Evolutionary conservation across 2,797 vertebrate genomes (phyloP).

Genomic region (Arnoldichthys spilopterus): DNA sequence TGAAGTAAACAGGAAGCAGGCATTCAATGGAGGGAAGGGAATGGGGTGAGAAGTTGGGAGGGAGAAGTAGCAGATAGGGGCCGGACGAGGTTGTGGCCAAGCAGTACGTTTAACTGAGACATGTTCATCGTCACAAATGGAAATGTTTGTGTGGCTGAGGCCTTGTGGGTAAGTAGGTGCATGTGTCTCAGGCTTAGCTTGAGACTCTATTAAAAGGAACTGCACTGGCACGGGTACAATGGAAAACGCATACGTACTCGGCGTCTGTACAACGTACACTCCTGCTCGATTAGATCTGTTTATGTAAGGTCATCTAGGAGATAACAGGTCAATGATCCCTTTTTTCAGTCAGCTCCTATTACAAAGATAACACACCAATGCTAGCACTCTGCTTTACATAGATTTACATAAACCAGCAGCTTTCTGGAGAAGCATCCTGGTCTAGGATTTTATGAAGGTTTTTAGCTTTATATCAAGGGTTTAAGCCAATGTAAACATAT

Average conservation of each 20-base stretch:
- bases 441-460: not conserved
- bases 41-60: conserved; percentile 24
- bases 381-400: not conserved
- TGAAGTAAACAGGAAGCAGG: conserved; percentile 74
- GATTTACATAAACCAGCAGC: conserved; percentile 8
- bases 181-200: not conserved
- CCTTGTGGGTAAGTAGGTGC: conserved; percentile 9
- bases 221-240: conserved; percentile 1
- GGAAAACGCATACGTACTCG: not conserved
- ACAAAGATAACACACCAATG: not conserved
- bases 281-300: not conserved
- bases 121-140: not conserved
- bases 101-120: not conserved
- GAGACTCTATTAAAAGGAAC: not conserved
- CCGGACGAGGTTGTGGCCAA: not conserved
- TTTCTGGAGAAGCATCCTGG: not conserved
- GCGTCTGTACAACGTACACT: not conserved
- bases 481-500: not conserved
- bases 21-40: conserved; percentile 68
- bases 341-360: not conserved
- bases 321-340: not conserved
- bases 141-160: not conserved
- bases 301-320: not conserved
- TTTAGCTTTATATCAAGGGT: not conserved
- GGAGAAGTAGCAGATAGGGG: not conserved